Percentiles rank a stretch among this genome's conserved stretches.
Conservation (phyloP, 2,113 vertebrate genomes). For the Tachysurus vachellii region DNA sequence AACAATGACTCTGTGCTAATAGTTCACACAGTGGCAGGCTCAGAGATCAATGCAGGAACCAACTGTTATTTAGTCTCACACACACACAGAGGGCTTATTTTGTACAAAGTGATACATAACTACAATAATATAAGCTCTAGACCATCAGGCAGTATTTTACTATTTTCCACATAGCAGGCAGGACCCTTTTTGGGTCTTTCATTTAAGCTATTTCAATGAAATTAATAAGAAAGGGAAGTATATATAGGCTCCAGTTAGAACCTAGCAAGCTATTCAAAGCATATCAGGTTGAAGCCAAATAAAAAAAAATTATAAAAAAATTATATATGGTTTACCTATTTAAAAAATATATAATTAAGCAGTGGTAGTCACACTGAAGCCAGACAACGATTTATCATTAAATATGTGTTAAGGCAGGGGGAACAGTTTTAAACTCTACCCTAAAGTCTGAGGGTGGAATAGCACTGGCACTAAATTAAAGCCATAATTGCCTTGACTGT, state of each 20-base stretch:
- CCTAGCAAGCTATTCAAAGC: background rate
- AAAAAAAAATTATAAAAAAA: background rate
- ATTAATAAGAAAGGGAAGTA: background rate
- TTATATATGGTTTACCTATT: background rate
- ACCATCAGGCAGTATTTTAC: background rate
- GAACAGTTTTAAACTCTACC: background rate
- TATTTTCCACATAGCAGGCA: background rate
- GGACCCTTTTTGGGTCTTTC: background rate
- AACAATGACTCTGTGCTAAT: constrained; percentile 47
- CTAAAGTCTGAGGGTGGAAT: background rate
- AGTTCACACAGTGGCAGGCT: constrained; percentile 35
- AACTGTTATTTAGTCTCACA: constrained; percentile 28
- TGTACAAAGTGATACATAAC: constrained; percentile 16
- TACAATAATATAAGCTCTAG: background rate
- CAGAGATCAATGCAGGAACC: constrained; percentile 44
- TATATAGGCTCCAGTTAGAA: background rate
- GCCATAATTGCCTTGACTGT: background rate
- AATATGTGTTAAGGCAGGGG: background rate
- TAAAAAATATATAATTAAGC: background rate
- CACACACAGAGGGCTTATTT: constrained; percentile 59
- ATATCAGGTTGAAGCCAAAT: background rate
- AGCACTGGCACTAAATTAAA: background rate
- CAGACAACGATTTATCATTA: background rate
- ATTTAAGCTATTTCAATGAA: background rate
- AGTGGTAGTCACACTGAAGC: background rate